Base-by-base conservation (phyloP, 2,113 vertebrate species). In the Morone chrysops region DNA sequence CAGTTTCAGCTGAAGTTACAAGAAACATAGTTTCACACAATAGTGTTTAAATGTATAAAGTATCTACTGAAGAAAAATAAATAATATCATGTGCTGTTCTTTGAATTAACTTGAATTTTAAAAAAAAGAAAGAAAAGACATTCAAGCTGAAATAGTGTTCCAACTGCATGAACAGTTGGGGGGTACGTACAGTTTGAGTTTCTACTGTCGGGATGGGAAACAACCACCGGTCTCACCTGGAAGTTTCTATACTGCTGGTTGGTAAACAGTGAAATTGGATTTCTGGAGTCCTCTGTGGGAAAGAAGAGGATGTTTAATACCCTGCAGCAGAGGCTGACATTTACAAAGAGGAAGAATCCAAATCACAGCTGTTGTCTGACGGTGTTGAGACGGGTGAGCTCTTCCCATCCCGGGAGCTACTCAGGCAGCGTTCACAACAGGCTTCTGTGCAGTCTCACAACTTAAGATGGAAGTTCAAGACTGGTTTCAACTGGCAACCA, bases 41-140 rank as follows among this genome's bases (percentile, higher is more conserved):
- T 85, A 80, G 82, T 84, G 78, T 82, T 73, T 40, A 71, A 45
- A 56, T 22, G 13, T 86, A 70, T 41, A 76, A 76, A 87, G 70
- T 72, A 16, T 81, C 13, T 45, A 48, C 54, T 48, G 17, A 38
- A 1, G 22, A 41, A 31, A n/a, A n/a, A n/a, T n/a, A n/a, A n/a
- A n/a, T n/a, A n/a, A n/a, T n/a, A n/a, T 17, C 53, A 20, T 16
- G 47, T 68, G 47, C 38, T 57, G 48, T 31, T 43, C 0, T 25
- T 4, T 18, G 3, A 16, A 12, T 18, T 53, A n/a, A 53, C 5
- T 17, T 11, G 13, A 54, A 1, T 50, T 51, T n/a, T n/a, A 0
- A 31, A 50, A 80, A 38, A n/a, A 8, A 25, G 25, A 25, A 25
- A 25, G 1, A 41, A 13, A 9, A 38, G 6, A 40, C 6, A 31